Percentiles rank a stretch among this genome's conserved stretches.
phyloP scores from a whole-genome alignment of 2,888 invertebrate genomes.

The Trissonchulus latispiculum region DNA sequence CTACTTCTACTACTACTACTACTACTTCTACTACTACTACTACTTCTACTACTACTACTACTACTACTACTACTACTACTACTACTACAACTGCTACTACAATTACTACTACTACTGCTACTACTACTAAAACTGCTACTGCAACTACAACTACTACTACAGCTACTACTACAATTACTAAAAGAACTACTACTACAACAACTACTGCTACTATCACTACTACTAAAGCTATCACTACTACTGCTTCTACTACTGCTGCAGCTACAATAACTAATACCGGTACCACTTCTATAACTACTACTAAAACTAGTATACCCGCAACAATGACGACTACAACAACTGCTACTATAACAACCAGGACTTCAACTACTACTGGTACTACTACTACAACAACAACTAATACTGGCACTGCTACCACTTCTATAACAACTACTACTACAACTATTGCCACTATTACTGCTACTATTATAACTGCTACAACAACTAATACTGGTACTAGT shows the following conservation, averaged over 20 bases:
- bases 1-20: neutral
- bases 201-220: too few species aligned
- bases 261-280: neutral
- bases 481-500: slow-evolving; percentile 11
- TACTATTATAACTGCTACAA: slow-evolving; percentile 9
- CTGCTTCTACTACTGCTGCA: too few species aligned
- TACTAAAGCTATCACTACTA: too few species aligned
- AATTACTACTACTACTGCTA: neutral
- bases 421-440: too few species aligned
- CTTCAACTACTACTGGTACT: neutral
- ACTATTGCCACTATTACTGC: neutral
- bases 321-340: slow-evolving; percentile 13
- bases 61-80: neutral
- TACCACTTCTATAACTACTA: neutral
- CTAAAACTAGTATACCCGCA: neutral
- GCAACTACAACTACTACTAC: neutral
- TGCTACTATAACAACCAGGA: neutral
- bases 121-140: neutral
- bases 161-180: neutral
- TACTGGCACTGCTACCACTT: neutral
- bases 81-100: neutral
- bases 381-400: neutral
- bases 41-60: neutral
- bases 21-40: neutral
- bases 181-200: neutral